These are phyloP conservation scores for Sebastolobus altivelis DNA, from an alignment of 2,797 vertebrate species.

Conservation along the genomic window DNA sequence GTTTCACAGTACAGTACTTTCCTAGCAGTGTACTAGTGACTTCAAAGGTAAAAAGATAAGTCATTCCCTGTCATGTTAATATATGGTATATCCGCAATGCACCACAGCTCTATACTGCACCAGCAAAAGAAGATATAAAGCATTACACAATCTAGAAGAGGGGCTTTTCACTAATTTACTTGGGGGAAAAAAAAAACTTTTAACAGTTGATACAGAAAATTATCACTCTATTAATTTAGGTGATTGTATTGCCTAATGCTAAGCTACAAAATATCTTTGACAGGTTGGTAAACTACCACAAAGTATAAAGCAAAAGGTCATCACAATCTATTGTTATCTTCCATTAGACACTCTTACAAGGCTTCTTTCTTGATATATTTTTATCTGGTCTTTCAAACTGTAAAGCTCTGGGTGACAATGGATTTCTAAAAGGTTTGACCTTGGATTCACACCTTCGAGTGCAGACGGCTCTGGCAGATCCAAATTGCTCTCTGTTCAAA, in stretches of 20 bases:
- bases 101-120: conserved; percentile 29
- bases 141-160: not conserved
- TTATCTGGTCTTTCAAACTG: conserved; percentile 41
- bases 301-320: conserved; percentile 43
- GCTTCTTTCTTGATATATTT: conserved; percentile 45
- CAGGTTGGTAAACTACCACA: conserved; percentile 28
- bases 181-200: not conserved
- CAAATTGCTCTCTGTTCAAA: conserved; percentile 70
- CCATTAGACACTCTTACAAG: conserved; percentile 28
- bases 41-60: conserved; percentile 51
- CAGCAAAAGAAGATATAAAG: conserved; percentile 6
- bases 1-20: conserved; percentile 23
- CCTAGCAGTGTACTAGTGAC: conserved; percentile 14
- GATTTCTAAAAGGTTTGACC: conserved; percentile 69
- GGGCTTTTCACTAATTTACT: conserved; percentile 2
- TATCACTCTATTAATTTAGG: not conserved
- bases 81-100: conserved; percentile 60
- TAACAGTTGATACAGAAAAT: not conserved
- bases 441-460: conserved; percentile 55
- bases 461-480: conserved; percentile 55
- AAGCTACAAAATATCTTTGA: not conserved
- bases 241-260: not conserved
- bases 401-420: conserved; percentile 48
- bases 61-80: conserved; percentile 45
- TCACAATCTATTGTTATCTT: conserved; percentile 29